These are phyloP conservation scores for Panzeria rudis DNA, from an alignment of 2,888 invertebrate species.

Conservation along the genomic window DNA sequence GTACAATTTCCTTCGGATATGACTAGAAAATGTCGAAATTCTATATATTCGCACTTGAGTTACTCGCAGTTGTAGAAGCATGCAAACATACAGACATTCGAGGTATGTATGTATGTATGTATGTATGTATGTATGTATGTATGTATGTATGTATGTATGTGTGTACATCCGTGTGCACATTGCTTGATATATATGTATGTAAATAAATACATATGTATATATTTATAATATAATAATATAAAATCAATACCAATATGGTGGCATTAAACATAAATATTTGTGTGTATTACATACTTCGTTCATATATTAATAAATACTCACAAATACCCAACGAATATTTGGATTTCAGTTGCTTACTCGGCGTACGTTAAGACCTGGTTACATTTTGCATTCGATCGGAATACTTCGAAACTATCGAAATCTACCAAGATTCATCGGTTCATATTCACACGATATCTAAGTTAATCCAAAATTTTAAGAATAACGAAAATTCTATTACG, in stretches of 20 bases:
- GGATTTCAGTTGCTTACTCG: background rate
- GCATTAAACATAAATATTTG: slow-evolving; percentile 28
- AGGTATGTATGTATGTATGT: background rate
- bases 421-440: too few relatives aligned
- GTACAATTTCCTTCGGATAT: slow-evolving; percentile 71
- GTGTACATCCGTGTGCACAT: background rate
- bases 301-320: slow-evolving; percentile 1
- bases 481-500: too few relatives aligned
- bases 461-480: too few relatives aligned
- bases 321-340: background rate
- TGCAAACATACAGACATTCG: background rate
- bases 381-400: too few relatives aligned
- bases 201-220: slow-evolving; percentile 1
- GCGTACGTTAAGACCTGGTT: too few relatives aligned
- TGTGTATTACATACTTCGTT: slow-evolving; percentile 9
- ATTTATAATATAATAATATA: slow-evolving; percentile 56
- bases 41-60: slow-evolving; percentile 55
- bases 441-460: too few relatives aligned
- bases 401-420: too few relatives aligned
- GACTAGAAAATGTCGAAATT: slow-evolving; percentile 59
- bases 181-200: background rate
- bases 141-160: background rate
- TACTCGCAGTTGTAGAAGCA: slow-evolving; percentile 17
- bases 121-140: background rate
- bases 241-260: slow-evolving; percentile 59